Evolutionary conservation across 2,113 vertebrate genomes (phyloP).

Genomic region (Eretmochelys imbricata): DNA sequence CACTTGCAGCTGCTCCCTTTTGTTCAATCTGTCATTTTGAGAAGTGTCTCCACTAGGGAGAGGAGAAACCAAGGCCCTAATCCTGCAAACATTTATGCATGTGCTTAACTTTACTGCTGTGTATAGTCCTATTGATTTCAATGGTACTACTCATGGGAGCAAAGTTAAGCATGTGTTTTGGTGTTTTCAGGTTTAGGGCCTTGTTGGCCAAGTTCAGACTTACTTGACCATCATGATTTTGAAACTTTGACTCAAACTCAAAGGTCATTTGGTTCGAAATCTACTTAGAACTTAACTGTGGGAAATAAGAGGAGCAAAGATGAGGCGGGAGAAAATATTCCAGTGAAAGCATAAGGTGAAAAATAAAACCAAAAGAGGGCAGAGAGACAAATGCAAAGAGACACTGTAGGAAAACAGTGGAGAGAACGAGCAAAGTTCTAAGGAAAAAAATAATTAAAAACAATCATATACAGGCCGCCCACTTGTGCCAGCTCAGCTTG

Average conservation of each 20-base stretch:
- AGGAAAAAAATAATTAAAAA: conserved; percentile 58
- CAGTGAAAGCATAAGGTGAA: conserved; percentile 58
- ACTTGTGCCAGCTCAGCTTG: conserved; percentile 64
- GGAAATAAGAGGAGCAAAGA: conserved; percentile 19
- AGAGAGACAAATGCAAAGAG: background rate
- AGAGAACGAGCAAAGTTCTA: conserved; percentile 12
- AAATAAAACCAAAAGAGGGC: conserved; percentile 33
- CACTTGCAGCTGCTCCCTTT: background rate
- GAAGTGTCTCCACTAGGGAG: background rate
- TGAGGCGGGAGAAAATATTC: conserved; percentile 49
- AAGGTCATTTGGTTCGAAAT: conserved; percentile 11
- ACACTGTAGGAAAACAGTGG: background rate
- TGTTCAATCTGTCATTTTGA: background rate
- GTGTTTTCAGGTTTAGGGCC: background rate
- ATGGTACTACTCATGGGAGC: background rate
- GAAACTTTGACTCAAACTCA: background rate
- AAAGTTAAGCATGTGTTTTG: background rate
- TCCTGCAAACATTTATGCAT: background rate
- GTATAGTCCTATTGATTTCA: background rate
- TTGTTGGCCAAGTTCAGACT: background rate
- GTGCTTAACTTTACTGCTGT: background rate
- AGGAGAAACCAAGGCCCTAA: background rate
- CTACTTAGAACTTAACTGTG: conserved; percentile 18
- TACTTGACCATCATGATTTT: background rate
- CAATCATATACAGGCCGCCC: conserved; percentile 32